Conservation (phyloP, 2,113 vertebrate species). For the Ariopsis seemanni region DNA sequence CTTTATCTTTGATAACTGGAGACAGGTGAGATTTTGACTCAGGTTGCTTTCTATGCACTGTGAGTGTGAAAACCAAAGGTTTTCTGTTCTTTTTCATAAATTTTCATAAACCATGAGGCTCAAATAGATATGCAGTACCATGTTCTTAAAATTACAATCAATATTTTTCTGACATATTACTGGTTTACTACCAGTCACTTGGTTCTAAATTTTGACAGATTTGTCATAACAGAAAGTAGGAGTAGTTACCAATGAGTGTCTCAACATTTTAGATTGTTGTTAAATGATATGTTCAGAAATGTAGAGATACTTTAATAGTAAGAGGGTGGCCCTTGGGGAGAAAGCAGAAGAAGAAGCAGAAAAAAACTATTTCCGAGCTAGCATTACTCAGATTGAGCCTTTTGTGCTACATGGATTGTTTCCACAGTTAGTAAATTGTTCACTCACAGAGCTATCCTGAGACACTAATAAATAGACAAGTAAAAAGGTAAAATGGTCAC, state of each 20-base stretch:
- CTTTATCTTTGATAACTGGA: conserved; percentile 89
- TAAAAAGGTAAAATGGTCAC: neutral
- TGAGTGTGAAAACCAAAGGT: neutral
- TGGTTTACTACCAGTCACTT: neutral
- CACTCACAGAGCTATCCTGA: neutral
- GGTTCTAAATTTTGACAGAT: neutral
- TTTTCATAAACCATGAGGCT: neutral
- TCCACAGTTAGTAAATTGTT: neutral
- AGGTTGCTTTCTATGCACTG: neutral
- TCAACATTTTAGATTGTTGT: neutral
- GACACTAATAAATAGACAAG: conserved; percentile 20
- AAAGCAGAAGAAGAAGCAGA: neutral
- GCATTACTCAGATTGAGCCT: neutral
- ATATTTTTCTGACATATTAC: neutral
- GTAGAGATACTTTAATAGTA: neutral
- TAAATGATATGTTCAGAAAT: neutral
- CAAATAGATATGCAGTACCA: neutral
- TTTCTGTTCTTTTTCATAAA: neutral
- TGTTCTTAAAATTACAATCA: neutral
- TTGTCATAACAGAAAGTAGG: neutral
- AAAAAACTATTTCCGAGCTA: neutral
- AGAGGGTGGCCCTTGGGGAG: neutral
- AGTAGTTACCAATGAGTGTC: neutral
- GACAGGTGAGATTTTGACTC: conserved; percentile 76
- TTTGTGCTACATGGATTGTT: neutral